Evolutionary conservation across 1,140 invertebrate genomes (phyloP).

Genomic region (Oedothorax gibbosus): DNA sequence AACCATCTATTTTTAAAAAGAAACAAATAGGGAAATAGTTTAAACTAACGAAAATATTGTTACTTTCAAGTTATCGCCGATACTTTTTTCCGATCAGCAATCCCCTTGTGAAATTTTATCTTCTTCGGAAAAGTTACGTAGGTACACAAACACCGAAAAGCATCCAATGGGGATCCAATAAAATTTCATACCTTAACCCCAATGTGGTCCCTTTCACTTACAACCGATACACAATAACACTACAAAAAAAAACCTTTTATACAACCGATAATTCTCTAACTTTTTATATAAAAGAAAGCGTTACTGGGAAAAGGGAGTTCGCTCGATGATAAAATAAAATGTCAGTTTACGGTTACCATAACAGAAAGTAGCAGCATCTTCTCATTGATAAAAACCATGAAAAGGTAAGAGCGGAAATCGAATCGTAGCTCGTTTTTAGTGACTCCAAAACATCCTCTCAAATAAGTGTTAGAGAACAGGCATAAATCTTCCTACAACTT

Average conservation of each 20-base stretch:
- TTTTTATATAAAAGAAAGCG: background rate
- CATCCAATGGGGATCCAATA: background rate
- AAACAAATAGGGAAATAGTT: too few relatives aligned
- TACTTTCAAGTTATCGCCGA: too few relatives aligned
- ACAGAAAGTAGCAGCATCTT: background rate
- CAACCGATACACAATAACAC: background rate
- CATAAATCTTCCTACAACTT: slow-evolving; percentile 47
- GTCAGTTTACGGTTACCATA: slow-evolving; percentile 38
- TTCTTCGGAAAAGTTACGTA: too few relatives aligned
- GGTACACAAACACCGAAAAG: background rate
- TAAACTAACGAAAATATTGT: too few relatives aligned
- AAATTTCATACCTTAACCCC: background rate
- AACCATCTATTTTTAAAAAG: too few relatives aligned
- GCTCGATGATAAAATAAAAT: slow-evolving; percentile 41
- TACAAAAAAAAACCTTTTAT: background rate
- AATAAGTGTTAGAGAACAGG: slow-evolving; percentile 48
- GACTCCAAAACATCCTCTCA: slow-evolving; percentile 54
- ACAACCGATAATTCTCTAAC: background rate
- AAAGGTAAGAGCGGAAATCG: slow-evolving; percentile 32
- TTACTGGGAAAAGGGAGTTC: background rate
- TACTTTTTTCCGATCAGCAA: too few relatives aligned
- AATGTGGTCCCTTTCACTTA: background rate
- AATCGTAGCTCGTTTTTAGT: slow-evolving; percentile 41
- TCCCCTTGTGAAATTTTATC: too few relatives aligned
- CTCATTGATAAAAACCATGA: slow-evolving; percentile 50